Evolutionary conservation across 2,113 vertebrate species (phyloP), one percentile per base, ranked within the genome.

Genomic region (Misgurnus anguillicaudatus): DNA sequence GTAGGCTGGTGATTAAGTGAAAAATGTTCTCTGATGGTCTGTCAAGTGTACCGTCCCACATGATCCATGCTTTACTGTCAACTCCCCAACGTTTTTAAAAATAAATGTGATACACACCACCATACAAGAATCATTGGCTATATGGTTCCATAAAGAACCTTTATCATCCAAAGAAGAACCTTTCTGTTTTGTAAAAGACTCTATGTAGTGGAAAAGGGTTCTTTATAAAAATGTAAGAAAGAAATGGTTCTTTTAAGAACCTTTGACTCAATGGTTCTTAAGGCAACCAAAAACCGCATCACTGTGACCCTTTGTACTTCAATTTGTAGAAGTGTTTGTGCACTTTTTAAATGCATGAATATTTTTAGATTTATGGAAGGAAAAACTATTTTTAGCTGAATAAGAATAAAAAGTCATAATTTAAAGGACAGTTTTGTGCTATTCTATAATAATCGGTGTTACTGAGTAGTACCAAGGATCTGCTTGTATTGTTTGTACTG

Each of bases 1-100:
- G 58, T 21, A 31, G 58, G 21, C 72, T 31, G 8, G 60, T 62
- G 73, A 75, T 63, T 75, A 64, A 75, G 39, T 61, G 71, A 74
- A 61, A 47, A 74, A 39, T 61, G 55, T 19, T 60, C 41, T 74
- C 62, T 57, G 53, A 39, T 0, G 4, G 58, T 38, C 58, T 75
- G 73, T 62, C 58, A 75, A 36, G 41, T 62, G 57, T 53, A 1
- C 60, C 3, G 4, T 75, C 48, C 9, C 69, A 5, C 55, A 13
- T 58, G 69, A 72, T 58, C 36, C n/a, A 72, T 39, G 69, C 8
- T 42, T 58, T 72, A 58, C 69, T 36, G 24, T 55, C 51, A 71
- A 51, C 68, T 57, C 7, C 55, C 39, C 5, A 10, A 17, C 17
- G 41, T 17, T 5, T 4, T 14, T 1, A 14, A 5, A 51, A 51